Evolutionary conservation across 2,888 invertebrate species (phyloP), one percentile per base, ranked within the genome.

Genomic region (Eueremaeus valkanovi): DNA sequence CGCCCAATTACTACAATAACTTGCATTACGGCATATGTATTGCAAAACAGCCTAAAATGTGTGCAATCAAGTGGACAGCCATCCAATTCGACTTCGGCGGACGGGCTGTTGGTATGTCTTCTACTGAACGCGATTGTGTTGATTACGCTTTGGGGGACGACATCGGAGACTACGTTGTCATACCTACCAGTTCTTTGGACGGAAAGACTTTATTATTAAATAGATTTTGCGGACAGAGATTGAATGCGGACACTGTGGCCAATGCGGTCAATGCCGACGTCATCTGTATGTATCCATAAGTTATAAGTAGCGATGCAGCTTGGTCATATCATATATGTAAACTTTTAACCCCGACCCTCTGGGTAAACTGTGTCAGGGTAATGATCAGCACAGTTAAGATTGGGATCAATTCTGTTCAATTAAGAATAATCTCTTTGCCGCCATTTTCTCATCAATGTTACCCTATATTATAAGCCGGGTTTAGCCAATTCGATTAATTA

Each of bases 1-100:
- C 42, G 36, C 73, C 75, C 33, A 78, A 78, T 58, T 78, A 78
- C 63, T 74, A 75, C 27, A 77, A 77, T 73, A 73, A 77, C 61
- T 27, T 78, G 63, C 74, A 78, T 70, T 78, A 78, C 63, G 78
- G 78, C n/a, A 74, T 78, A 68, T 77, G 76, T 61, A 40, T 78
- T 18, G 75, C 73, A n/a, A 61, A 74, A 51, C 42, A 51, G 29
- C 75, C 76, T 8, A 55, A 72, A 40, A 77, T 70, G 42, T 78
- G 78, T 58, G 78, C 72, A 8, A 77, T 78, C 49, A 36, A 49
- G n/a, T 78, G 75, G 75, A n/a, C 36, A 13, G 75, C 78, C n/a
- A 42, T 70, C 45, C 40, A 73, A 9, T 77, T 78, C 29, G 78
- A 78, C 40, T 77, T 77, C 42, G 78, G 78, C 27, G 78, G 78